These are phyloP conservation scores for Pseudomyrmex cubaensis DNA, from an alignment of 1,140 invertebrate genomes.

Conservation along the genomic window DNA sequence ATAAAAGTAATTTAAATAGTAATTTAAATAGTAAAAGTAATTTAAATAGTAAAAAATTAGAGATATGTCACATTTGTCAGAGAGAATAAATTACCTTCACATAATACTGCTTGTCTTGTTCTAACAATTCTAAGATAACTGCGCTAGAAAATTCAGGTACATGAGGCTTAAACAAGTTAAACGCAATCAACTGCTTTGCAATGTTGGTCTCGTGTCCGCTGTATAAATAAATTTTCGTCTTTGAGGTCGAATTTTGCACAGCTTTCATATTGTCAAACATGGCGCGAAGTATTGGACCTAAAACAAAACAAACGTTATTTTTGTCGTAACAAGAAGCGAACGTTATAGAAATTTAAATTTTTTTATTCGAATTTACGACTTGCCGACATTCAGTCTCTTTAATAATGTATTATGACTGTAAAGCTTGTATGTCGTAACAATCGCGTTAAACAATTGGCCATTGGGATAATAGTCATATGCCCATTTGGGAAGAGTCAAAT, in stretches of 20 bases:
- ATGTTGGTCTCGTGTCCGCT: conserved; percentile 90
- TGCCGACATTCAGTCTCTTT: conserved; percentile 47
- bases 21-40: conserved; percentile 2
- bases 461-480: conserved; percentile 80
- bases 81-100: conserved; percentile 81
- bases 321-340: background rate
- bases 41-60: background rate
- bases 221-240: conserved; percentile 86
- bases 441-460: conserved; percentile 84
- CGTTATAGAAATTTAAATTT: background rate
- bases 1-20: conserved; percentile 16
- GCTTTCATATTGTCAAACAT: conserved; percentile 84
- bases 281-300: conserved; percentile 85
- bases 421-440: conserved; percentile 83
- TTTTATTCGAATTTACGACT: background rate
- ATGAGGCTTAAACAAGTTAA: conserved; percentile 87
- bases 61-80: background rate
- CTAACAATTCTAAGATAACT: conserved; percentile 79
- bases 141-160: conserved; percentile 86
- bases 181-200: conserved; percentile 87
- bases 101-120: conserved; percentile 78
- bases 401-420: conserved; percentile 69
- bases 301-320: background rate
- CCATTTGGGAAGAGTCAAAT: conserved; percentile 82
- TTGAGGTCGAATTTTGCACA: conserved; percentile 74